phyloP scores from a whole-genome alignment of 1,140 invertebrate species.

The Drosophila nigromelanica region DNA sequence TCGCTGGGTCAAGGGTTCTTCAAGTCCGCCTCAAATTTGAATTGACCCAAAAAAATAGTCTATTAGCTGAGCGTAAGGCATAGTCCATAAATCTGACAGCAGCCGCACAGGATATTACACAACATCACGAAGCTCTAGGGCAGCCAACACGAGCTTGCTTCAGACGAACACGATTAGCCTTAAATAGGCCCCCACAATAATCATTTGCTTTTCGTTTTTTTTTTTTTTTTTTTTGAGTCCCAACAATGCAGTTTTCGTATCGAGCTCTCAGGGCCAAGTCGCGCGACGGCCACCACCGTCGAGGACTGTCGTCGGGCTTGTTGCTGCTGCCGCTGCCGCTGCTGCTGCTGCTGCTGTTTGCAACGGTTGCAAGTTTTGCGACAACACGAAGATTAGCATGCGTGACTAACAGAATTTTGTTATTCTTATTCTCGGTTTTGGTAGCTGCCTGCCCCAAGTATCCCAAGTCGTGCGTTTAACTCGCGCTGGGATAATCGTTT shows the following conservation, averaged over 20 bases:
- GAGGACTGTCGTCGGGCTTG: slow-evolving; percentile 40
- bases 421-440: slow-evolving; percentile 45
- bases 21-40: not conserved
- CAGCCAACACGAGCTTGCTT: no score
- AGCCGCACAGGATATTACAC: slow-evolving; percentile 26
- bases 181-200: slow-evolving; percentile 73
- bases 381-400: slow-evolving; percentile 82
- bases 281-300: slow-evolving; percentile 39
- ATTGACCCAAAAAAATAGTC: slow-evolving; percentile 18
- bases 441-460: slow-evolving; percentile 21
- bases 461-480: slow-evolving; percentile 55
- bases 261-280: slow-evolving; percentile 32
- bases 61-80: not conserved
- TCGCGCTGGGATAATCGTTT: slow-evolving; percentile 70
- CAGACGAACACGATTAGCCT: slow-evolving; percentile 54
- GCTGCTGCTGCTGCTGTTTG: slow-evolving; percentile 49
- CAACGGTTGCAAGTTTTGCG: slow-evolving; percentile 73
- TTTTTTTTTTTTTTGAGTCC: slow-evolving; percentile 27
- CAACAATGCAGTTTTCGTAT: slow-evolving; percentile 63
- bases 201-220: slow-evolving; percentile 56
- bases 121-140: slow-evolving; percentile 37
- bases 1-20: slow-evolving; percentile 1
- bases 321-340: slow-evolving; percentile 43
- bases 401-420: slow-evolving; percentile 83
- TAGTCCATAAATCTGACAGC: slow-evolving; percentile 16